phyloP scores from a whole-genome alignment of 1,140 invertebrate genomes.

The Heliconius hewitsoni region DNA sequence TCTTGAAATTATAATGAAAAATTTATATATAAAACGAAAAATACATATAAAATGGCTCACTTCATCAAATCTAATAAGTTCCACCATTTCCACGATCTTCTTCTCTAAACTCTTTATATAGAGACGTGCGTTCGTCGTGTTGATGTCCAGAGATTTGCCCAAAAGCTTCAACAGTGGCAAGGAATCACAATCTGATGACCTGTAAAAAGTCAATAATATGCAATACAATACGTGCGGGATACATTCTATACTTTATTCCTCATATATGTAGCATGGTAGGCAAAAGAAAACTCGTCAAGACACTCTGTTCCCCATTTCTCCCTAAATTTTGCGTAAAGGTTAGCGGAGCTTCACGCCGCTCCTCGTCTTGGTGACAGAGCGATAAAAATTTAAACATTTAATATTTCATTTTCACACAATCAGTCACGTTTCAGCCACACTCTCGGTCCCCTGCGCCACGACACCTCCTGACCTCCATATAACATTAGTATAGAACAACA shows the following conservation, averaged over 20 bases:
- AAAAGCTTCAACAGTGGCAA: slow-evolving; percentile 87
- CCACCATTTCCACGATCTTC: slow-evolving; percentile 70
- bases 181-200: slow-evolving; percentile 84
- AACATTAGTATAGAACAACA: background rate
- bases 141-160: slow-evolving; percentile 84
- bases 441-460: too few relatives aligned
- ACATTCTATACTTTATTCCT: too few relatives aligned
- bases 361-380: too few relatives aligned
- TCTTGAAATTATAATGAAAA: background rate
- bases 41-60: slow-evolving; percentile 35
- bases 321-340: too few relatives aligned
- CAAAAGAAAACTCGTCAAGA: too few relatives aligned
- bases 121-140: slow-evolving; percentile 86
- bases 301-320: too few relatives aligned
- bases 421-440: too few relatives aligned
- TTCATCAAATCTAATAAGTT: slow-evolving; percentile 67
- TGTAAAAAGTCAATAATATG: slow-evolving; percentile 37
- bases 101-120: slow-evolving; percentile 88
- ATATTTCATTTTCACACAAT: too few relatives aligned
- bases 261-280: too few relatives aligned
- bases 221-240: too few relatives aligned
- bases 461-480: background rate
- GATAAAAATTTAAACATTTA: too few relatives aligned
- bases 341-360: too few relatives aligned
- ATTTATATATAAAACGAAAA: background rate